phyloP scores from a whole-genome alignment of 2,113 vertebrate genomes.

The Otocyon megalotis region DNA sequence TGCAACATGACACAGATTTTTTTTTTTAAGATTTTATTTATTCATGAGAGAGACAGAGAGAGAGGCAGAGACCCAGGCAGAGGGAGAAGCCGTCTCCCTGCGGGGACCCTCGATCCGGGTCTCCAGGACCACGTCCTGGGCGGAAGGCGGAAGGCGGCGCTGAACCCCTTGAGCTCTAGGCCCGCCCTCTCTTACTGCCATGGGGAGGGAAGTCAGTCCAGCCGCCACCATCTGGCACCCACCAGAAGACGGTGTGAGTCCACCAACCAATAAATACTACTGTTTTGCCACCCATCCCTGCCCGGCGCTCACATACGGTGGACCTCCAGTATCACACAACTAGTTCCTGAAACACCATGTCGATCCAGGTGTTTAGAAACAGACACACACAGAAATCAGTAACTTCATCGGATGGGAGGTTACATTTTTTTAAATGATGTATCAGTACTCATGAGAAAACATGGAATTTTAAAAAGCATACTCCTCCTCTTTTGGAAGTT shows the following conservation, averaged over 20 bases:
- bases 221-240: background rate
- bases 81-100: too few relatives aligned
- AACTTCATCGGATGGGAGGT: background rate
- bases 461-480: background rate
- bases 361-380: background rate
- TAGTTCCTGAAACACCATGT: background rate
- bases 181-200: background rate
- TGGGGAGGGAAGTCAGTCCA: background rate
- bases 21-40: too few relatives aligned
- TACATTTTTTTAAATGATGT: constrained; percentile 23
- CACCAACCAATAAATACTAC: background rate
- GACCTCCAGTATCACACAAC: background rate
- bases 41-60: too few relatives aligned
- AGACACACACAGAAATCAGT: background rate
- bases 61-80: too few relatives aligned
- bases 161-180: background rate
- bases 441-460: background rate
- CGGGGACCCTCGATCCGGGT: too few relatives aligned
- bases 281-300: background rate
- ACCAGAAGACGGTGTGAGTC: background rate
- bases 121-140: too few relatives aligned
- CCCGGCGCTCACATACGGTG: background rate
- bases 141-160: too few relatives aligned
- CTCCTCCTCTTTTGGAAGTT: background rate
- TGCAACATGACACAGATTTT: background rate